These are phyloP conservation scores for Saxidomus purpurata DNA, from an alignment of 1,140 invertebrate species.

Conservation along the genomic window DNA sequence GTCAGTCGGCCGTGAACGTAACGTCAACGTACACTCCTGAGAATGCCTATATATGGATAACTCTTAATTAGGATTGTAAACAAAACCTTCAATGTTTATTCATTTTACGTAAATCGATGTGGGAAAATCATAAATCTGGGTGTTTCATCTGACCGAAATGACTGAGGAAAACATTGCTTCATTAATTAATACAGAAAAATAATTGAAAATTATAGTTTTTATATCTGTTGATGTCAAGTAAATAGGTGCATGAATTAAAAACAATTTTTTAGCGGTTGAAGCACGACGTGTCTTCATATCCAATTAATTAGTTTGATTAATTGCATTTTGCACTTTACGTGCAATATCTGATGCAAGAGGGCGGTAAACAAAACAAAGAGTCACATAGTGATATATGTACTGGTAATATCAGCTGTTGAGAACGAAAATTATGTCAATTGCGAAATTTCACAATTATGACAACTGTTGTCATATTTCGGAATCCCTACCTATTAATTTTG, in stretches of 20 bases:
- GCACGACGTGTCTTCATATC: background rate
- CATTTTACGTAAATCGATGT: background rate
- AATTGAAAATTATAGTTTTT: background rate
- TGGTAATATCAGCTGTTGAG: too few species aligned
- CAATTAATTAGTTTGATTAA: background rate
- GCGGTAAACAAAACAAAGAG: background rate
- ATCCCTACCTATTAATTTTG: conserved; percentile 16
- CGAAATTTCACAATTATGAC: background rate
- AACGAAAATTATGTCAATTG: background rate
- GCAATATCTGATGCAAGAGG: background rate
- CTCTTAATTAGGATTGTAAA: background rate
- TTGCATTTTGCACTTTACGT: background rate
- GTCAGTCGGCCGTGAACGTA: background rate
- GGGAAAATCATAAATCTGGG: background rate
- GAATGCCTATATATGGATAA: background rate
- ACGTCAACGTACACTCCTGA: conserved; percentile 20
- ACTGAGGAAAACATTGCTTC: conserved; percentile 10
- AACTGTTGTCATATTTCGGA: conserved; percentile 9
- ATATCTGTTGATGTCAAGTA: background rate
- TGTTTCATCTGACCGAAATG: conserved; percentile 12
- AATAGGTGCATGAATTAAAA: background rate
- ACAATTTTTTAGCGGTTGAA: background rate
- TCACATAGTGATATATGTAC: too few species aligned
- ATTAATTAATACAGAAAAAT: background rate
- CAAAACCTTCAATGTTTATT: conserved; percentile 27